A percentile compares a stretch with the other conserved stretches of the same genome.
These are phyloP conservation scores for Muntiacus reevesi DNA, from an alignment of 2,113 vertebrate genomes.

Conservation along the genomic window DNA sequence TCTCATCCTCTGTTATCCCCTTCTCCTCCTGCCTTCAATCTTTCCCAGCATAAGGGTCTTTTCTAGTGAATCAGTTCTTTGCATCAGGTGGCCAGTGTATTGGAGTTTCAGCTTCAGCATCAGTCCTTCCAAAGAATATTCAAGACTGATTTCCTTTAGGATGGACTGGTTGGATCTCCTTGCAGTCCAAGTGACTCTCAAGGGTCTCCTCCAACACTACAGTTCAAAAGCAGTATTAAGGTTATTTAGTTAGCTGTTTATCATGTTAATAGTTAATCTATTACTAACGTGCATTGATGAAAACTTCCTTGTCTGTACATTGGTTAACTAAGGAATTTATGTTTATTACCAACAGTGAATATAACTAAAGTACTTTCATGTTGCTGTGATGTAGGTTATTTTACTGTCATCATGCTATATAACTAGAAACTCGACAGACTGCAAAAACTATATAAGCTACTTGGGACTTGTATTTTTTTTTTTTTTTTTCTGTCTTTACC, in stretches of 20 bases:
- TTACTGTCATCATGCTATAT: background rate
- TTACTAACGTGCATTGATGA: background rate
- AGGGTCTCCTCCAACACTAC: background rate
- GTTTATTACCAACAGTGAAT: background rate
- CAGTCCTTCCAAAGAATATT: background rate
- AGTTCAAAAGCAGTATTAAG: background rate
- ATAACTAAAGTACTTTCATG: background rate
- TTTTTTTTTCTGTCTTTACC: background rate
- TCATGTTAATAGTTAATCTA: background rate
- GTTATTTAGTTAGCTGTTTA: background rate
- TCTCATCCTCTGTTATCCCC: background rate
- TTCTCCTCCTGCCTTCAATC: background rate
- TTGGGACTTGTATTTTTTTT: conserved; percentile 22
- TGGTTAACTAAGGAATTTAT: background rate
- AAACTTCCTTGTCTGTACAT: background rate
- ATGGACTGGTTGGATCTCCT: background rate
- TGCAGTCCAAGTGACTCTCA: background rate
- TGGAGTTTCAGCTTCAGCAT: background rate
- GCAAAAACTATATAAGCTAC: background rate
- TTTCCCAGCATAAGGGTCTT: background rate
- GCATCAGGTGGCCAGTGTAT: background rate
- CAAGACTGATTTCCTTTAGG: background rate
- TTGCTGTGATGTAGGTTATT: background rate
- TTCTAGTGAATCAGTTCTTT: background rate
- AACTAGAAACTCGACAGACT: conserved; percentile 26